Conservation (phyloP, 1,140 invertebrate species). For the Anastrepha ludens region DNA sequence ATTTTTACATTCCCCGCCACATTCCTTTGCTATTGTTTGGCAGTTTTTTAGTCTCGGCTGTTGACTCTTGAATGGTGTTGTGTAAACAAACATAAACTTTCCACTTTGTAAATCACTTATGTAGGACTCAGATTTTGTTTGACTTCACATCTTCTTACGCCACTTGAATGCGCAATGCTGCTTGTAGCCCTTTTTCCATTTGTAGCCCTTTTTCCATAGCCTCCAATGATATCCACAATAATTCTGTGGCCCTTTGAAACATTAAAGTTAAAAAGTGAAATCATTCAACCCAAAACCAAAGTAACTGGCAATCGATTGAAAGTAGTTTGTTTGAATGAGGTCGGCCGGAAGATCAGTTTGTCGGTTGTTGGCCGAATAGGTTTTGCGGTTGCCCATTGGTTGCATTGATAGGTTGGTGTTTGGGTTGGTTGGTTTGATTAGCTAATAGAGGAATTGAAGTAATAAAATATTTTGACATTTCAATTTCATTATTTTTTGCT, state of each 20-base stretch:
- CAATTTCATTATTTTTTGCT: neutral
- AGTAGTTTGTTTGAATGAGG: neutral
- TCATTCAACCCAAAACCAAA: neutral
- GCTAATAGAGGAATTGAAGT: neutral
- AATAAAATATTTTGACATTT: neutral
- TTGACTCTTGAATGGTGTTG: neutral
- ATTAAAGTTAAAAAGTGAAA: neutral
- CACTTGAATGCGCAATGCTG: neutral
- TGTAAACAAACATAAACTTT: conserved; percentile 42
- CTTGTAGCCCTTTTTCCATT: neutral
- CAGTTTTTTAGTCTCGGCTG: neutral
- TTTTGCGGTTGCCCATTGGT: neutral
- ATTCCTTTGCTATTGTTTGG: neutral
- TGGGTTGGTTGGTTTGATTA: neutral
- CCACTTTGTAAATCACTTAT: conserved; percentile 46
- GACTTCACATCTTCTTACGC: neutral
- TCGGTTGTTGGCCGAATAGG: neutral
- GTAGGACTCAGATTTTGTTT: neutral
- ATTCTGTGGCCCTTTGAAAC: neutral
- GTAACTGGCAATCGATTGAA: neutral
- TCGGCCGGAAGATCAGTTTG: neutral
- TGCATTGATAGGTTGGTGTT: neutral
- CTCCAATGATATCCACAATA: neutral
- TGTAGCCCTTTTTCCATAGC: neutral
- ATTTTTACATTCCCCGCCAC: neutral